Percentiles rank a stretch among this genome's conserved stretches.
phyloP scores from a whole-genome alignment of 1,140 invertebrate species.

The Nasonia longicornis region DNA sequence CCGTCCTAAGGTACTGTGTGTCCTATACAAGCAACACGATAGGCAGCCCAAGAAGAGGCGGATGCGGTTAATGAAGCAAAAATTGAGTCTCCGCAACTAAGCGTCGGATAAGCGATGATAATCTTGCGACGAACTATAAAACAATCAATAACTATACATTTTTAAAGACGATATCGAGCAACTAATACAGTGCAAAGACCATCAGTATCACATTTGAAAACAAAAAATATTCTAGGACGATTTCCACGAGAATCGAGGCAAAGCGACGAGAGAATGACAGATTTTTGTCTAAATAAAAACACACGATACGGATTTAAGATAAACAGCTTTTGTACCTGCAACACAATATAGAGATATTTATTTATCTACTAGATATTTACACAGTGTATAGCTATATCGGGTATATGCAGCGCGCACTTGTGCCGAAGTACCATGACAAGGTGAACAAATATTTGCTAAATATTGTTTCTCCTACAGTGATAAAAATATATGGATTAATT shows the following conservation, averaged over 20 bases:
- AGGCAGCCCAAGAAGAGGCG: not conserved
- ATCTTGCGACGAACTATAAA: too few species aligned
- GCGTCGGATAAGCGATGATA: not conserved
- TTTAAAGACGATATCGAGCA: not conserved
- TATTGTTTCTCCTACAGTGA: not conserved
- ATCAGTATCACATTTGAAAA: not conserved
- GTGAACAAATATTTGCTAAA: slow-evolving; percentile 9
- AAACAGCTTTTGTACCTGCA: slow-evolving; percentile 62
- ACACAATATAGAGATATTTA: slow-evolving; percentile 58
- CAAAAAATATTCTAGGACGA: not conserved
- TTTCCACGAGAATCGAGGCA: not conserved
- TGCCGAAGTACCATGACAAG: slow-evolving; percentile 12
- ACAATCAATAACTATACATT: not conserved
- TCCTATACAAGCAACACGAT: slow-evolving; percentile 7
- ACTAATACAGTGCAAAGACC: not conserved
- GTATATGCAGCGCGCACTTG: slow-evolving; percentile 34
- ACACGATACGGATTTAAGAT: slow-evolving; percentile 45
- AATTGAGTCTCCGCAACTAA: not conserved
- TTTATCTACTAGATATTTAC: slow-evolving; percentile 58
- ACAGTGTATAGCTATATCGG: slow-evolving; percentile 47
- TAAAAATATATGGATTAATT: not conserved
- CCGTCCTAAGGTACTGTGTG: slow-evolving; percentile 26
- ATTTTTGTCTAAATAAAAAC: slow-evolving; percentile 31
- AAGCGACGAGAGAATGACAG: not conserved
- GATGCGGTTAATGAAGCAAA: not conserved